Conservation (phyloP, 2,113 vertebrate species). For the Damaliscus lunatus region DNA sequence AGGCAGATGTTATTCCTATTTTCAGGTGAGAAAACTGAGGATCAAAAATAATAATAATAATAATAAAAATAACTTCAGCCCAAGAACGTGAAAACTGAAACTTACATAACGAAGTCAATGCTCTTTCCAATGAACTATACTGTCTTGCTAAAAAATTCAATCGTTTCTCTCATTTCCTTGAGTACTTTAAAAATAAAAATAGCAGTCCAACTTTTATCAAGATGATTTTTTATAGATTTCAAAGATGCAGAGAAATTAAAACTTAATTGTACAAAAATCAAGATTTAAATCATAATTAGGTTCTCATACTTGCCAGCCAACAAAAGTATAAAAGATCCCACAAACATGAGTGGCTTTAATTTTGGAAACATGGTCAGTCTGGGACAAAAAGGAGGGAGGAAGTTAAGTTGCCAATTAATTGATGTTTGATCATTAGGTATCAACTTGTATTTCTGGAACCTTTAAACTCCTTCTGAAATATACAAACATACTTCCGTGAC, state of each 20-base stretch:
- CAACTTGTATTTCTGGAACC: not conserved
- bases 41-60: not conserved
- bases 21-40: not conserved
- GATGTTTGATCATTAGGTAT: not conserved
- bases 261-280: not conserved
- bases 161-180: not conserved
- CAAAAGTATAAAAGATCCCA: not conserved
- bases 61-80: not conserved
- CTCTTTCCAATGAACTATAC: not conserved
- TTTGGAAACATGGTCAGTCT: not conserved
- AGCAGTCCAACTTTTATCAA: not conserved
- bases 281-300: not conserved
- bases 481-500: not conserved
- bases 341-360: not conserved
- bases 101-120: not conserved
- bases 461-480: not conserved
- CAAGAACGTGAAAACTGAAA: not conserved
- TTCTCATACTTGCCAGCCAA: not conserved
- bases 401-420: not conserved
- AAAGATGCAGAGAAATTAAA: not conserved
- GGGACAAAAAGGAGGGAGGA: not conserved
- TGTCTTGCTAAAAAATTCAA: not conserved
- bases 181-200: not conserved
- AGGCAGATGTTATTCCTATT: not conserved
- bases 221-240: not conserved